These are phyloP conservation scores for Dryocosmus kuriphilus DNA, from an alignment of 2,888 invertebrate genomes.

Conservation along the genomic window DNA sequence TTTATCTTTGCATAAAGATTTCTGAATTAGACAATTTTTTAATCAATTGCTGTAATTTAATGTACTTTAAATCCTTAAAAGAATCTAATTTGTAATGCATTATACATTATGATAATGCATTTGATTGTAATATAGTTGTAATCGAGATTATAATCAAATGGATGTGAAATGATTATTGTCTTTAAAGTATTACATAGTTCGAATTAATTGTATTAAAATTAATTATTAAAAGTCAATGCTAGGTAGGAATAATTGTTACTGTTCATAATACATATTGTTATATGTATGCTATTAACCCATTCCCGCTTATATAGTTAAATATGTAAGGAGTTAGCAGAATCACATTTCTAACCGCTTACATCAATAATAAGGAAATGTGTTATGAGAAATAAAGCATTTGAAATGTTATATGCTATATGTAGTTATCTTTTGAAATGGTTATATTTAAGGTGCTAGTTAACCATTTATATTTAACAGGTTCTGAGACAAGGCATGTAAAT, in stretches of 20 bases:
- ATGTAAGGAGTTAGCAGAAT: background rate
- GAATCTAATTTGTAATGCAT: background rate
- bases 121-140: too few species aligned
- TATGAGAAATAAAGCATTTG: background rate
- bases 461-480: background rate
- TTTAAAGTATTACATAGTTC: too few species aligned
- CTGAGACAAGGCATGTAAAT: conserved; percentile 11
- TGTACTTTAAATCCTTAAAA: background rate
- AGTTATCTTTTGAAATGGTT: background rate
- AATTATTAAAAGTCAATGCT: too few species aligned
- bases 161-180: too few species aligned
- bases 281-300: background rate
- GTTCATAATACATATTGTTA: too few species aligned
- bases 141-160: too few species aligned
- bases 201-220: too few species aligned
- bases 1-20: background rate
- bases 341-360: background rate
- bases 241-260: too few species aligned
- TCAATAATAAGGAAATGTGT: background rate
- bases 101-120: background rate
- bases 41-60: background rate
- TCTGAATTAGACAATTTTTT: background rate
- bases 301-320: background rate
- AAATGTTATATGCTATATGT: background rate
- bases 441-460: background rate